Conservation (phyloP, 2,888 invertebrate genomes). For the Patella ulyssiponensis region DNA sequence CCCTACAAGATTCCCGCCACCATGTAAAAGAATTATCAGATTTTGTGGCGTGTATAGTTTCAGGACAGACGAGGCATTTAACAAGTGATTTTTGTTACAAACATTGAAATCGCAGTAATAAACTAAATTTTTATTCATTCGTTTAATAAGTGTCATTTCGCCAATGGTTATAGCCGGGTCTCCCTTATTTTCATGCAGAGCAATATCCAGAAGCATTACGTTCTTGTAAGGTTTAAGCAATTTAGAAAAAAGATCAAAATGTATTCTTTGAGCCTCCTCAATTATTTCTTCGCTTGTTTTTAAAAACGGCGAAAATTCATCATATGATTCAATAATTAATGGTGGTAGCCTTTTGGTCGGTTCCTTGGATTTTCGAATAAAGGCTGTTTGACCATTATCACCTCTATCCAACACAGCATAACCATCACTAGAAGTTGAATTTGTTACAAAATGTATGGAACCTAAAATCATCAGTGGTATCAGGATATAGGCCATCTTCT, state of each 20-base stretch:
- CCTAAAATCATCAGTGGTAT: too few relatives aligned
- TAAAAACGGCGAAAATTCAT: too few relatives aligned
- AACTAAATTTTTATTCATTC: slow-evolving; percentile 27
- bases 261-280: slow-evolving; percentile 25
- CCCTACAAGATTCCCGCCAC: slow-evolving; percentile 38
- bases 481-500: too few relatives aligned
- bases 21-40: slow-evolving; percentile 41
- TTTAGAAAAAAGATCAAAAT: slow-evolving; percentile 20
- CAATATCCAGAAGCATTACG: slow-evolving; percentile 41
- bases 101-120: slow-evolving; percentile 9
- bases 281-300: neutral
- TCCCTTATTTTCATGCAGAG: slow-evolving; percentile 41
- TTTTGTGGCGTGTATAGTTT: slow-evolving; percentile 14
- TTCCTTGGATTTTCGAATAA: too few relatives aligned
- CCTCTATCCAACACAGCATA: too few relatives aligned
- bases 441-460: too few relatives aligned
- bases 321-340: too few relatives aligned
- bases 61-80: neutral
- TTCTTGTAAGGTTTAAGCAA: slow-evolving; percentile 23
- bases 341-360: too few relatives aligned
- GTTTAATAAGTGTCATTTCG: slow-evolving; percentile 29
- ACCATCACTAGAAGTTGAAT: too few relatives aligned
- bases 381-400: too few relatives aligned
- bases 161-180: slow-evolving; percentile 43
- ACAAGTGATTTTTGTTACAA: neutral